Base-by-base conservation (phyloP, 2,113 vertebrate genomes). In the Loxodonta africana region DNA sequence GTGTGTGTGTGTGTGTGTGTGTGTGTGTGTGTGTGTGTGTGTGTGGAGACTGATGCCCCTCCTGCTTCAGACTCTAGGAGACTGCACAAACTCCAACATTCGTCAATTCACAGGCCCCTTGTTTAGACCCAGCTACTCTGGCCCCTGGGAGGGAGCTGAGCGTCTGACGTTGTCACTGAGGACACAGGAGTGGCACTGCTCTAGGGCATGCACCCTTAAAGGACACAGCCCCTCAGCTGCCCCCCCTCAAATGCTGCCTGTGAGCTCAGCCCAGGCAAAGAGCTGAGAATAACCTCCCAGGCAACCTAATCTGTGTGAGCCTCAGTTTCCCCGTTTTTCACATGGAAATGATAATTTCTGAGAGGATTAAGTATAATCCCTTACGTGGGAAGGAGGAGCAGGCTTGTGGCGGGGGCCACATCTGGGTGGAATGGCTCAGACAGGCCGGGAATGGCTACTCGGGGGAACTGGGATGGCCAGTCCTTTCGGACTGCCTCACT, bases 381-480 rank as follows among this genome's bases (percentile, higher is more conserved):
- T 3, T 4, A 21, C 12, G 10, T 1, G 41, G 83, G 41, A 37
- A 84, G 77, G 28, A 28, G 18, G 51, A 20, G 63, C 7, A 7
- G 37, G 37, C 37, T 37, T 37, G 37, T 37, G 37, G 37, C 37
- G 53, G 53, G 53, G 74, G 44, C 4, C 73, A 71, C 8, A 10
- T 44, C 69, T 37, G 18, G 0, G 73, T 2, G 37, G 18, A 71
- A 80, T 51, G 67, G 78, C 20, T 44, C 83, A 84, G 90, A 37
- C 8, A 44, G 6, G 57, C 44, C 67, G 20, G 21, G 76, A 86
- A 48, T 7, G 28, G 41, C 53, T 30, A 6, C 26, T 67, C 26
- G 44, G 12, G 12, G 30, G 15, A 9, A 3, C 0, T 2, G n/a
- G 21, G 30, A 28, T 0, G 1, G 82, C 51, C 2, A 11, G 30